Evolutionary conservation across 2,797 vertebrate genomes (phyloP), one percentile per base, ranked within the genome.

Genomic region (Toxotes lorentzi): DNA sequence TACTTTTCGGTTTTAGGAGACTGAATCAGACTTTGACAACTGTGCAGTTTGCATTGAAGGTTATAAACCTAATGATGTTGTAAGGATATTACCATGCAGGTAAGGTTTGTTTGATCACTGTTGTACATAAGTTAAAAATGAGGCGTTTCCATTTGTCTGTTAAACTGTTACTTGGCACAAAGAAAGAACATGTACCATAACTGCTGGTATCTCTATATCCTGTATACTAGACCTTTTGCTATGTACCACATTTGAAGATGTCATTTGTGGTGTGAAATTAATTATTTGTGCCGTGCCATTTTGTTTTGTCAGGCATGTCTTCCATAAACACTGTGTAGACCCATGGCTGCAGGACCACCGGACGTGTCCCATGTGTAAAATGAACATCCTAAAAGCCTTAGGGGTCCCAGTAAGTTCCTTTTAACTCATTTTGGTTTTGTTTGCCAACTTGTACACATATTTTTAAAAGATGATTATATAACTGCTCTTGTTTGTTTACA

Each of bases 311-410:
- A 99, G 98, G 91, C 98, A 99, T 85, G 95, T 99, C 75, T 99
- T 99, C 94, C 98, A 99, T 94, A 99, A 99, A 91, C 97, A 96
- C 93, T 99, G 98, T 65, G 98, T 99, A 63, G 98, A 99, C 92
- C 98, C 98, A 0, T 99, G 98, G 98, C 96, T 99, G 21, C 96
- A 97, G 89, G 98, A 99, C 90, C 98, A 99, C 92, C 95, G 97
- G 41, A 99, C 98, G 2, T 99, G 98, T 81, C 98, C 98, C 41
- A 99, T 99, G 98, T 99, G 98, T 93, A 99, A 99, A 96, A 97
- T 99, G 97, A 99, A 99, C 93, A 99, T 99, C 91, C 96, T 99
- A n/a, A 99, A 99, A 95, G 98, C 98, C 58, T 94, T 99, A 79
- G 98, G 98, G 76, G 97, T 99, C 87, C 96, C 96, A 86, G 97